Evolutionary conservation across 2,888 invertebrate species (phyloP).

Genomic region (Macaria liturata): DNA sequence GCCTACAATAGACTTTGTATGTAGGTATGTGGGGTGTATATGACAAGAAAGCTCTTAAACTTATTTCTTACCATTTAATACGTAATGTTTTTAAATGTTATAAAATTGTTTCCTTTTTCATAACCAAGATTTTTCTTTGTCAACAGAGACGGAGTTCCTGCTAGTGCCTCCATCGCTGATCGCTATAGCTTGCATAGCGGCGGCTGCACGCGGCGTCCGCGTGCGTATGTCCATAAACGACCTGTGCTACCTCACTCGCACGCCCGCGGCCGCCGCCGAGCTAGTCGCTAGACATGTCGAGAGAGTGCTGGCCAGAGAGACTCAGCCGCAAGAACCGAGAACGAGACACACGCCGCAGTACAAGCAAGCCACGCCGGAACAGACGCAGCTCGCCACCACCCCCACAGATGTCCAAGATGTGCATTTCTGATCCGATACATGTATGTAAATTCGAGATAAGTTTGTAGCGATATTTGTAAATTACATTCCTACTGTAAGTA

Average conservation of each 20-base stretch:
- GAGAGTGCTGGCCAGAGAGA: slow-evolving; percentile 81
- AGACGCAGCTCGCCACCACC: slow-evolving; percentile 79
- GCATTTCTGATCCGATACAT: slow-evolving; percentile 68
- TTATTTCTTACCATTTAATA: too few relatives aligned
- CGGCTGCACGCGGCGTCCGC: slow-evolving; percentile 85
- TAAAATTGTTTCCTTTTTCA: too few relatives aligned
- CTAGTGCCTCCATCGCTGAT: slow-evolving; percentile 87
- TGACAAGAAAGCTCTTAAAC: too few relatives aligned
- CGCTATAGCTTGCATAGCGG: slow-evolving; percentile 87
- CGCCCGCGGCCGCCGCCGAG: slow-evolving; percentile 79
- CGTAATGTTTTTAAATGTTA: too few relatives aligned
- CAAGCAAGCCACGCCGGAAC: slow-evolving; percentile 62
- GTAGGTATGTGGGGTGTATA: too few relatives aligned
- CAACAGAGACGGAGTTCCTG: slow-evolving; percentile 88
- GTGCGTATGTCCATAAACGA: slow-evolving; percentile 72
- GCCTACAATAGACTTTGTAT: too few relatives aligned
- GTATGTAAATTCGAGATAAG: neutral
- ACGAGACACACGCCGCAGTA: slow-evolving; percentile 53
- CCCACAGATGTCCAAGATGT: slow-evolving; percentile 87
- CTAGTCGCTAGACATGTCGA: slow-evolving; percentile 83
- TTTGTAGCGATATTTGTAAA: neutral
- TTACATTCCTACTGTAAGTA: neutral
- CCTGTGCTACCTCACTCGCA: slow-evolving; percentile 72
- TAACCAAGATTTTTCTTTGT: slow-evolving; percentile 40
- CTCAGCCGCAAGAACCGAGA: slow-evolving; percentile 74